Conservation (phyloP, 2,888 invertebrate species). For the Leucophenga maculata region DNA sequence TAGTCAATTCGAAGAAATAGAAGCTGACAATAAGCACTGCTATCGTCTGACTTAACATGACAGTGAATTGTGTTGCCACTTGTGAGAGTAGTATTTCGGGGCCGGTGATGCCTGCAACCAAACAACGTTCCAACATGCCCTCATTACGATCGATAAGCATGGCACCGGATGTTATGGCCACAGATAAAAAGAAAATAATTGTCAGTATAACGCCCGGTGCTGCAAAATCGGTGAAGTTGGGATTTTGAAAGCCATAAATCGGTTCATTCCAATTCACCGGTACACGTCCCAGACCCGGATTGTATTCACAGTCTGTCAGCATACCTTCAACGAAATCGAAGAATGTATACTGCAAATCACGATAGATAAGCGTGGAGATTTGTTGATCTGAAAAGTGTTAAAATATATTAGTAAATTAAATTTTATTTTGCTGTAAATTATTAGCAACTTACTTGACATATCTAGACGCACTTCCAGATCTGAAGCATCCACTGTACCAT, state of each 20-base stretch:
- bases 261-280: conserved; percentile 78
- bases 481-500: conserved; percentile 77
- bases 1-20: conserved; percentile 83
- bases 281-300: conserved; percentile 74
- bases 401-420: neutral
- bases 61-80: conserved; percentile 88
- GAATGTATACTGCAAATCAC: conserved; percentile 83
- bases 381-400: conserved; percentile 82
- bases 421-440: neutral
- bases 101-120: conserved; percentile 86
- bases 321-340: conserved; percentile 80
- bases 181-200: conserved; percentile 94
- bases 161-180: conserved; percentile 91
- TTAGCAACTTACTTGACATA: conserved; percentile 81
- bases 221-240: conserved; percentile 94
- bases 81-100: conserved; percentile 90
- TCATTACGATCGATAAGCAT: conserved; percentile 92
- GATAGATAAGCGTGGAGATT: conserved; percentile 84
- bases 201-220: conserved; percentile 93
- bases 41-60: conserved; percentile 87
- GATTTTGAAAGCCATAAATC: conserved; percentile 82
- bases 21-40: conserved; percentile 87
- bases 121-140: conserved; percentile 89
- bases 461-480: conserved; percentile 84
- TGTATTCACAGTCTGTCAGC: conserved; percentile 78